Conservation (phyloP, 2,888 invertebrate species). For the Omphaloscelis lunosa region DNA sequence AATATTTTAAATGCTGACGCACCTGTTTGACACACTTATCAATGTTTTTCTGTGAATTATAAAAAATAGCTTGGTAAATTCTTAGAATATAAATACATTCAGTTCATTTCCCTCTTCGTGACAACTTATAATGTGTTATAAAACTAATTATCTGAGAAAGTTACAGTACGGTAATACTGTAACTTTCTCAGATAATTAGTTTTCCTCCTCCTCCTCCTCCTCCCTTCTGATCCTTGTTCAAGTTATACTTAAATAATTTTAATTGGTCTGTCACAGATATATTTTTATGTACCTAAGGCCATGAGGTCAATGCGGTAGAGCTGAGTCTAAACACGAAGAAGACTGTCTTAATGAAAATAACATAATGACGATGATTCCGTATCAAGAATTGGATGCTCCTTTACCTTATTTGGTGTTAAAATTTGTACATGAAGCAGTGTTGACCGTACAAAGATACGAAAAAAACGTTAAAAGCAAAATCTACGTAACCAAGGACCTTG, state of each 20-base stretch:
- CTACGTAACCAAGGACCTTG: slow-evolving; percentile 59
- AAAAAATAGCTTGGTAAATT: background rate
- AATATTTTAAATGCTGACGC: slow-evolving; percentile 19
- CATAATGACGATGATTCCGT: background rate
- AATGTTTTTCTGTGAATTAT: background rate
- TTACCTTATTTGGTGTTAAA: slow-evolving; percentile 8
- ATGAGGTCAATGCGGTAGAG: slow-evolving; percentile 15
- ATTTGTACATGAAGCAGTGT: slow-evolving; percentile 21
- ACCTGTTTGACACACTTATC: slow-evolving; percentile 5
- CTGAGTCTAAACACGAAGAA: slow-evolving; percentile 12
- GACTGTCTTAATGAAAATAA: background rate
- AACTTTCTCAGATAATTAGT: too few species aligned
- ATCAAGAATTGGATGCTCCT: slow-evolving; percentile 15
- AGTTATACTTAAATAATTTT: slow-evolving; percentile 44
- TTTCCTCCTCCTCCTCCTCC: too few species aligned
- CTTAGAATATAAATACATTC: background rate
- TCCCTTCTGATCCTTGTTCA: slow-evolving; percentile 44
- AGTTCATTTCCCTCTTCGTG: slow-evolving; percentile 66
- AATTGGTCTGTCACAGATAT: slow-evolving; percentile 56
- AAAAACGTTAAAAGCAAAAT: slow-evolving; percentile 53
- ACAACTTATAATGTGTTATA: slow-evolving; percentile 72
- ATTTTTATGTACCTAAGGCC: slow-evolving; percentile 42
- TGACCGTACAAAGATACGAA: slow-evolving; percentile 34
- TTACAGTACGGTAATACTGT: too few species aligned
- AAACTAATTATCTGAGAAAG: slow-evolving; percentile 68